Evolutionary conservation across 2,888 invertebrate genomes (phyloP), one percentile per base, ranked within the genome.

Genomic region (Drosophila antonietae): DNA sequence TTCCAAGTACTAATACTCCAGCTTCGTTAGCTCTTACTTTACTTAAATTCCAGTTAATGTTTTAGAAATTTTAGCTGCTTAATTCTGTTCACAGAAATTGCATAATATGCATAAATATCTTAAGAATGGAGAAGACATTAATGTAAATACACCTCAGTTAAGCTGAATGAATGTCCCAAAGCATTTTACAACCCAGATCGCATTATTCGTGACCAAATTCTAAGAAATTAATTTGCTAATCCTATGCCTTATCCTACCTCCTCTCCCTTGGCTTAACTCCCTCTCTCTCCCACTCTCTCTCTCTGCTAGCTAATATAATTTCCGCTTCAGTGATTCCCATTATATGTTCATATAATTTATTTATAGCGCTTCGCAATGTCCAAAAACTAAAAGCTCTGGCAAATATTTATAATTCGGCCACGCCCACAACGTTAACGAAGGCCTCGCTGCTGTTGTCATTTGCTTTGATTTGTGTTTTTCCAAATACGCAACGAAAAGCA

Each of bases 401-500:
- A 75, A 67, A 72, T 83, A 67, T 67, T 56, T 65, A 79, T 68
- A 57, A 44, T 62, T 28, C 28, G 28, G 64, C 73, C 84, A 82
- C 84, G 82, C 82, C 83, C 65, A 63, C 52, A 37, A 2, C 3
- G 28, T 43, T 37, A 35, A n/a, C 18, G 51, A 12, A 14, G 51
- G 51, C 18, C 18, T 3, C 51, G 51, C 33, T 66, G 60, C 20
- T 52, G 66, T 63, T 76, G 77, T 68, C 53, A 53, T 65, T 74
- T 44, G 65, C 82, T 80, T 76, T 82, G 83, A 83, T 83, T 84
- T 83, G 83, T 84, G 80, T 65, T 71, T 73, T 66, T 71, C 61
- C 61, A 43, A 71, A 57, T 67, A 39, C 15, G 47, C 44, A 44
- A 55, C 44, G 23, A 55, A 57, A 63, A 52, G 72, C 65, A 83